Evolutionary conservation across 2,797 vertebrate genomes (phyloP).

Genomic region (Helarctos malayanus): DNA sequence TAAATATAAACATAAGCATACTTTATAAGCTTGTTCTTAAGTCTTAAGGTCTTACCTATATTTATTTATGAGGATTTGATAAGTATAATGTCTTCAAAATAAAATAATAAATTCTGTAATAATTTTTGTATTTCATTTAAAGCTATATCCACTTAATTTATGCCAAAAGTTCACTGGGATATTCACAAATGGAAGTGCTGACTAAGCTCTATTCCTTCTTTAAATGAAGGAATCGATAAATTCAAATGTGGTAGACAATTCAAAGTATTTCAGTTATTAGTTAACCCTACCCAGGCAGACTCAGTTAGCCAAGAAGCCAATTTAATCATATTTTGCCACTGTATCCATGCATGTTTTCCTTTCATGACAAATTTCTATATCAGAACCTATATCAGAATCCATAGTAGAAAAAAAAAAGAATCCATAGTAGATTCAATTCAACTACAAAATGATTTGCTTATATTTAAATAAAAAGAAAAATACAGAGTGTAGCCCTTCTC

Average conservation of each 20-base stretch:
- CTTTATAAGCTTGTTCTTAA: constrained; percentile 21
- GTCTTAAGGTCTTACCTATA: constrained; percentile 39
- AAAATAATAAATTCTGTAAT: constrained; percentile 46
- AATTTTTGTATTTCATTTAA: constrained; percentile 53
- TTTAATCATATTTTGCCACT: background rate
- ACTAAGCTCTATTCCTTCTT: background rate
- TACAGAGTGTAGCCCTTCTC: background rate
- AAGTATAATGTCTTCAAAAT: constrained; percentile 42
- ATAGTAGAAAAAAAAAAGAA: background rate
- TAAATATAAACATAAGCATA: background rate
- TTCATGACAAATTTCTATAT: background rate
- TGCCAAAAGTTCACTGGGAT: background rate
- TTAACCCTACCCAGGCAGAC: background rate
- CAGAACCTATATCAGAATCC: background rate
- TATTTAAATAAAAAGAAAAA: background rate
- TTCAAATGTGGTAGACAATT: background rate
- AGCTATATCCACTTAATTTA: constrained; percentile 21
- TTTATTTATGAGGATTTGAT: background rate
- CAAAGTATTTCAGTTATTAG: background rate
- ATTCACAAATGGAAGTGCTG: background rate
- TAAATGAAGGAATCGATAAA: constrained; percentile 10
- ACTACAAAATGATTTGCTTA: background rate
- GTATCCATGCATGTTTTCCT: background rate
- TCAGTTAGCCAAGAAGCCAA: background rate
- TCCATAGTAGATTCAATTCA: background rate